Base-by-base conservation (phyloP, 2,113 vertebrate species). In the Salvator merianae region DNA sequence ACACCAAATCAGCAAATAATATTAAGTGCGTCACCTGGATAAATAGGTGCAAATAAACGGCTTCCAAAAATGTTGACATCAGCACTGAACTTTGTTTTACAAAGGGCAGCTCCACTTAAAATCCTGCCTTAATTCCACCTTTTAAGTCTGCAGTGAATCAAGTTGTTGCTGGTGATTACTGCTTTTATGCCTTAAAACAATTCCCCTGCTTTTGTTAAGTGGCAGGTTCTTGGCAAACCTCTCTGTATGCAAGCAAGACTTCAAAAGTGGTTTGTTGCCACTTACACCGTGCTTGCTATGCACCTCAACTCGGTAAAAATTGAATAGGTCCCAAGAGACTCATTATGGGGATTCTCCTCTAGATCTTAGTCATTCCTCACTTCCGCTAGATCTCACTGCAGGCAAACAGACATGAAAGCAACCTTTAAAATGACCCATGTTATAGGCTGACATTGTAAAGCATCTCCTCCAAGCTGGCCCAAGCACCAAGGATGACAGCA, bases 31-130 rank as follows among this genome's bases (percentile, higher is more conserved):
- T 32, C 43, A 36, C 30, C 50, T 78, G 34, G 78, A 84, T 71
- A 20, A 78, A 78, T 26, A 69, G 66, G 34, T 32, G 20, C 50
- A 62, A 77, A 77, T 24, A 75, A 77, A 50, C 14, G 20, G 43
- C 28, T 81, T 69, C 10, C 47, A 55, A 72, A 82, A 63, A 32
- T 26, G 36, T 47, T 74, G n/a, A 47, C 30, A 9, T 82, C 70
- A 63, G 77, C 83, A 65, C 16, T 47, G n/a, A 65, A 79, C 53
- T 85, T 79, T 34, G 53, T 50, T 65, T 85, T 47, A 65, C 28
- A n/a, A 84, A 70, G 32, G 34, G 55, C 36, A 34, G 55, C 77
- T 53, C 18, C 32, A 71, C 18, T 72, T 65, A 65, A 50, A 84
- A 73, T 28, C 38, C 30, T 26, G 32, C 59, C 65, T 36, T 53